Evolutionary conservation across 2,113 vertebrate species (phyloP).

Genomic region (Pelmatolapia mariae): DNA sequence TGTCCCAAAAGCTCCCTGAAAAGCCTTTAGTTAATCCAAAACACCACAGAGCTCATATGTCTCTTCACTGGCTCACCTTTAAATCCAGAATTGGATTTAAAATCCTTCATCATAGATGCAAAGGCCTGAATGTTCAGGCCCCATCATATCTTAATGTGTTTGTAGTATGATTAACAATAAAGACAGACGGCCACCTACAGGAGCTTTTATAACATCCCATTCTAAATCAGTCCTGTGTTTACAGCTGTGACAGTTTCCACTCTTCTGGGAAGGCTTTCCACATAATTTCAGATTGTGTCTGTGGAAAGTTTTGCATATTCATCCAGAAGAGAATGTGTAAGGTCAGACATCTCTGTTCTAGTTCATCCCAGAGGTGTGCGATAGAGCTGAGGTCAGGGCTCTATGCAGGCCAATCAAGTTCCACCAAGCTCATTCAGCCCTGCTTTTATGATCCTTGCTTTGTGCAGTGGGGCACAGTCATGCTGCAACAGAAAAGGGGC

Average conservation of each 20-base stretch:
- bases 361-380: background rate
- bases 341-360: background rate
- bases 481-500: background rate
- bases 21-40: background rate
- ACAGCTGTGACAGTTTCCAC: background rate
- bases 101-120: background rate
- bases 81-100: background rate
- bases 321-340: background rate
- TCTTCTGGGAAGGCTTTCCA: background rate
- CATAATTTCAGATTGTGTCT: background rate
- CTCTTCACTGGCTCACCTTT: background rate
- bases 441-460: background rate
- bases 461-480: background rate
- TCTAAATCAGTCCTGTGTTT: background rate
- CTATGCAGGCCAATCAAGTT: background rate
- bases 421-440: background rate
- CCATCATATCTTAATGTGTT: background rate
- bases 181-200: background rate
- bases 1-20: background rate
- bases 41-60: background rate
- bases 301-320: background rate
- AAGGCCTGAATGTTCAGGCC: background rate
- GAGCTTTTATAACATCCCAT: background rate
- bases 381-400: background rate
- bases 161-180: rapidly evolving